Conservation (phyloP, 2,888 invertebrate species). For the Meganola albula region DNA sequence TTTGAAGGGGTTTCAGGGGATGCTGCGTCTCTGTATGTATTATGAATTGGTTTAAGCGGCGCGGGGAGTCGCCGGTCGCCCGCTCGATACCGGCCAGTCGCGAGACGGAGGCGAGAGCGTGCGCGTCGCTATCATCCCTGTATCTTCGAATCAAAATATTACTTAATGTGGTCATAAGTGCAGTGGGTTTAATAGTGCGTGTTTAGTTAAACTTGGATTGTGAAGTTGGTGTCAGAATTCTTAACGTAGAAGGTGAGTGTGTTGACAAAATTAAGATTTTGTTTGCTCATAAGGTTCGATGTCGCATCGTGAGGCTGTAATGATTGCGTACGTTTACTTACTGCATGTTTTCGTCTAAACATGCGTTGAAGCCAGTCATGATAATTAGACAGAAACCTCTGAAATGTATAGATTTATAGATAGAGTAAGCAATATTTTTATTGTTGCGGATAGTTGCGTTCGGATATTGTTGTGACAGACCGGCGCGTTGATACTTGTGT, state of each 20-base stretch:
- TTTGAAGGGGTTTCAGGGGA: constrained; percentile 45
- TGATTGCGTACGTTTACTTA: constrained; percentile 25
- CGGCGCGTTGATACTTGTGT: no score
- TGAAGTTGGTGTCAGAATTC: constrained; percentile 17
- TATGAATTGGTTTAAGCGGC: constrained; percentile 77
- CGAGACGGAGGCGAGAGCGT: constrained; percentile 43
- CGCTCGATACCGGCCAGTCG: constrained; percentile 74
- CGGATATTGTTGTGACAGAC: no score
- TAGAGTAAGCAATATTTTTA: no score
- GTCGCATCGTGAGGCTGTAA: no score
- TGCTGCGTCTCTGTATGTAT: constrained; percentile 77
- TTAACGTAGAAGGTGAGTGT: constrained; percentile 19
- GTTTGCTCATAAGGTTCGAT: constrained; percentile 11
- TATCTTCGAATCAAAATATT: no score
- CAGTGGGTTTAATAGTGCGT: constrained; percentile 24
- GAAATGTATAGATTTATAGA: no score
- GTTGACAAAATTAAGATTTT: no score
- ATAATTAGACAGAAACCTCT: no score
- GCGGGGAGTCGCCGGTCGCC: constrained; percentile 57
- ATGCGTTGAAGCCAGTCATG: no score
- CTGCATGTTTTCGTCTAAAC: constrained; percentile 21
- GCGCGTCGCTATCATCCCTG: constrained; percentile 31
- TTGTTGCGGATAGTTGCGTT: no score
- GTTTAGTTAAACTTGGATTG: constrained; percentile 23
- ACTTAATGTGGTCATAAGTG: no score